Evolutionary conservation across 2,888 invertebrate species (phyloP).

Genomic region (Synanthedon vespiformis): DNA sequence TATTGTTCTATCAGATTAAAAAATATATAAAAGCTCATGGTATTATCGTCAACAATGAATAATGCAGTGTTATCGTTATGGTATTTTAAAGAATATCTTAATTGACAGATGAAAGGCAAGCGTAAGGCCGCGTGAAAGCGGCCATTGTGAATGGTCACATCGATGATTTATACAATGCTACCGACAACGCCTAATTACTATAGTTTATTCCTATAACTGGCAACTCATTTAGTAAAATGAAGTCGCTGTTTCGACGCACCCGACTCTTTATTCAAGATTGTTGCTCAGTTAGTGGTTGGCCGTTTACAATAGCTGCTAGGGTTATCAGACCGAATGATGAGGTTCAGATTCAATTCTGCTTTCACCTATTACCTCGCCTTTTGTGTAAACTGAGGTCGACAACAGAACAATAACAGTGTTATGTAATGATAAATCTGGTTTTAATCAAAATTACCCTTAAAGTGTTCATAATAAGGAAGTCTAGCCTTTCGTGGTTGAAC

Average conservation of each 20-base stretch:
- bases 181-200: slow-evolving; percentile 51
- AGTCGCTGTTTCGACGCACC: slow-evolving; percentile 47
- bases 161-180: slow-evolving; percentile 46
- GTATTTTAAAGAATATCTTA: slow-evolving; percentile 30
- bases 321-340: slow-evolving; percentile 67
- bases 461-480: slow-evolving; percentile 20
- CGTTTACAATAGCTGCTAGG: slow-evolving; percentile 48
- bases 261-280: slow-evolving; percentile 43
- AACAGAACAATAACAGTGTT: slow-evolving; percentile 19
- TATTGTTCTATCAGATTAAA: not conserved
- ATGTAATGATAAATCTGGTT: slow-evolving; percentile 23
- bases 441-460: slow-evolving; percentile 22
- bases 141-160: slow-evolving; percentile 37
- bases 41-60: slow-evolving; percentile 34
- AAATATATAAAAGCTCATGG: not conserved
- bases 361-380: slow-evolving; percentile 57
- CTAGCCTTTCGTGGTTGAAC: slow-evolving; percentile 16
- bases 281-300: slow-evolving; percentile 35
- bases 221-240: slow-evolving; percentile 65
- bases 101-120: slow-evolving; percentile 50
- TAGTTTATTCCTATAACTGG: slow-evolving; percentile 31
- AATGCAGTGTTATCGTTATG: slow-evolving; percentile 36
- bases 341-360: slow-evolving; percentile 52
- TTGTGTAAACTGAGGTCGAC: slow-evolving; percentile 36
- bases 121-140: slow-evolving; percentile 48